A percentile compares a stretch with the other conserved stretches of the same genome.
phyloP scores from a whole-genome alignment of 1,140 invertebrate species.

The Tetragonula clypearis region DNA sequence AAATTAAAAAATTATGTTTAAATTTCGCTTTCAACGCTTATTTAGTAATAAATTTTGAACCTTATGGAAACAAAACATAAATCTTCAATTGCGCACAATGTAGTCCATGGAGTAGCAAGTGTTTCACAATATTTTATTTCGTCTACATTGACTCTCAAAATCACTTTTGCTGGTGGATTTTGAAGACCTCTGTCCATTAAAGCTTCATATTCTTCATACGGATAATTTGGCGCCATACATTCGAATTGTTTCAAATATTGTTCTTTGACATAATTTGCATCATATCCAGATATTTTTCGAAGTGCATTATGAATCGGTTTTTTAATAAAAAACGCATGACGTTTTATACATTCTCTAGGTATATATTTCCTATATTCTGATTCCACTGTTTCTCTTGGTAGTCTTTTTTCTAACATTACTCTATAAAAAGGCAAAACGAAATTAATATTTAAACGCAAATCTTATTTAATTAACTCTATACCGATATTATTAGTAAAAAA shows the following conservation, averaged over 20 bases:
- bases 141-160: constrained; percentile 83
- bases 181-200: constrained; percentile 83
- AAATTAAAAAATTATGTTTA: neutral
- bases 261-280: constrained; percentile 87
- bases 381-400: constrained; percentile 85
- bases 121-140: constrained; percentile 88
- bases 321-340: constrained; percentile 88
- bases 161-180: constrained; percentile 76
- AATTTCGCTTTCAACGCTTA: neutral
- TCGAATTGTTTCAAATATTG: constrained; percentile 90
- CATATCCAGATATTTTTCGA: constrained; percentile 84
- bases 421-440: constrained; percentile 77
- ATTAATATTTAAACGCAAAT: constrained; percentile 3
- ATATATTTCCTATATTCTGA: constrained; percentile 91
- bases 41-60: constrained; percentile 56
- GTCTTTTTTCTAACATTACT: constrained; percentile 88
- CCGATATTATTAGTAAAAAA: no score
- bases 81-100: constrained; percentile 91
- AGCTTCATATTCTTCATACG: constrained; percentile 89
- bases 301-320: constrained; percentile 88
- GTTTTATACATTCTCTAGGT: constrained; percentile 88
- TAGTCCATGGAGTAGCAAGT: constrained; percentile 84
- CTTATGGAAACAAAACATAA: constrained; percentile 89
- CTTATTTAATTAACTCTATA: neutral
- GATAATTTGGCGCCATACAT: constrained; percentile 90